Evolutionary conservation across 2,888 invertebrate genomes (phyloP), one percentile per base, ranked within the genome.

Genomic region (Philereme vetulata): DNA sequence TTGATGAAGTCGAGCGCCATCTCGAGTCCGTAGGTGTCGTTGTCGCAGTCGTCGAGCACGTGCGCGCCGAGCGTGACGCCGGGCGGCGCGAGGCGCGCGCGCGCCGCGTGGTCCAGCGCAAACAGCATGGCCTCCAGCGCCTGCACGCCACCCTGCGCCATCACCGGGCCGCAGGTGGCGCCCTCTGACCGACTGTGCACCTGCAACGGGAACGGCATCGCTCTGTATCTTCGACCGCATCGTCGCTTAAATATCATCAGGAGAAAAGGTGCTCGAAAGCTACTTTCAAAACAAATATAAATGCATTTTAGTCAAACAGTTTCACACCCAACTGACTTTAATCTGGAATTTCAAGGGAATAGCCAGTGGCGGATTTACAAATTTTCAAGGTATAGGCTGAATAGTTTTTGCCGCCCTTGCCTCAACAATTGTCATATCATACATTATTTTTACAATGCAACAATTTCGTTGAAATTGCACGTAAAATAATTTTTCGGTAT

Each of bases 1-100:
- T 97, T 96, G 70, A 98, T 98, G 82, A 98, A 98, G 85, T 97
- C 97, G 47, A 98, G 96, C 1, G 97, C 97, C 95, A 97, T 97
- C 85, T 98, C 97, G 53, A 98, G 93, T 0, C 97, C 98, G 77
- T 97, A 97, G 5, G 97, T 97, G 83, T 98, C 98, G 86, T 96
- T 96, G 88, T 98, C 98, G 84, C 98, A 98, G 88, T 98, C 98
- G 82, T 98, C 98, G 49, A 98, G 94, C 64, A 98, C 96, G 76
- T 96, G 95, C 0, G 96, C 97, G 10, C 98, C 98, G 51, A 98
- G 90, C 33, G 93, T 93, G 53, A 97, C 95, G 47, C 95, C 95
- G 0, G 95, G 95, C 35, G 96, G 94, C 67, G 95, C 88, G 65
- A 94, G 86, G 36, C 85, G 80, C 68, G 92, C 85, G 75, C 93